These are phyloP conservation scores for Panagrolaimus sp. DNA, from an alignment of 1,140 invertebrate species.

Conservation along the genomic window DNA sequence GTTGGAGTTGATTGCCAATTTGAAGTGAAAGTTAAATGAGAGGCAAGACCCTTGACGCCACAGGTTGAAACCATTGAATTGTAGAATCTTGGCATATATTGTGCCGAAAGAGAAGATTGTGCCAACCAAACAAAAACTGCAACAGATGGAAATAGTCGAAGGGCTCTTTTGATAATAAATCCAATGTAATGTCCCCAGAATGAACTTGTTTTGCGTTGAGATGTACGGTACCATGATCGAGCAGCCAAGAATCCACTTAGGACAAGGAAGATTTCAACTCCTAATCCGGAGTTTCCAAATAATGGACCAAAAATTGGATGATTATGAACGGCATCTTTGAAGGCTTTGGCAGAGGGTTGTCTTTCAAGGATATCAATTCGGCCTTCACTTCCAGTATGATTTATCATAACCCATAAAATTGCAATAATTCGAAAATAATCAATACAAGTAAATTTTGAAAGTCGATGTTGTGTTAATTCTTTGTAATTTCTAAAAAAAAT, in stretches of 20 bases:
- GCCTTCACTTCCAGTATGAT: constrained; percentile 56
- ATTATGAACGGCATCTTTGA: constrained; percentile 47
- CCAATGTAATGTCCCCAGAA: not conserved
- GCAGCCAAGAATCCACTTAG: constrained; percentile 53
- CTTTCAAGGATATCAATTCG: constrained; percentile 54
- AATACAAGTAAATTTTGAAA: constrained; percentile 27
- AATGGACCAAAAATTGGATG: constrained; percentile 55
- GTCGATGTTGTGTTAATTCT: not conserved
- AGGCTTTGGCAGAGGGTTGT: constrained; percentile 42
- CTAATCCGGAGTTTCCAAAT: constrained; percentile 55
- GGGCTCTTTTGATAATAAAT: constrained; percentile 33
- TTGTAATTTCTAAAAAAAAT: not conserved
- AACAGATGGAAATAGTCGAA: constrained; percentile 49
- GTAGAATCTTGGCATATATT: constrained; percentile 27
- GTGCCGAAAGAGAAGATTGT: not conserved
- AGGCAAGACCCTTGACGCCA: constrained; percentile 34
- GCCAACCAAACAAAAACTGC: constrained; percentile 48
- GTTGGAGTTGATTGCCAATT: constrained; percentile 55
- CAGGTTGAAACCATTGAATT: constrained; percentile 52
- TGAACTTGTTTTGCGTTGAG: not conserved
- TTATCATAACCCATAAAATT: constrained; percentile 56
- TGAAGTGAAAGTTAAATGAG: constrained; percentile 47
- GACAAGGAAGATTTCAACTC: constrained; percentile 57
- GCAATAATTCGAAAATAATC: constrained; percentile 56
- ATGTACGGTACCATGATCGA: constrained; percentile 44